Base-by-base conservation (phyloP, 2,113 vertebrate genomes). In the Nannospalax galili region DNA sequence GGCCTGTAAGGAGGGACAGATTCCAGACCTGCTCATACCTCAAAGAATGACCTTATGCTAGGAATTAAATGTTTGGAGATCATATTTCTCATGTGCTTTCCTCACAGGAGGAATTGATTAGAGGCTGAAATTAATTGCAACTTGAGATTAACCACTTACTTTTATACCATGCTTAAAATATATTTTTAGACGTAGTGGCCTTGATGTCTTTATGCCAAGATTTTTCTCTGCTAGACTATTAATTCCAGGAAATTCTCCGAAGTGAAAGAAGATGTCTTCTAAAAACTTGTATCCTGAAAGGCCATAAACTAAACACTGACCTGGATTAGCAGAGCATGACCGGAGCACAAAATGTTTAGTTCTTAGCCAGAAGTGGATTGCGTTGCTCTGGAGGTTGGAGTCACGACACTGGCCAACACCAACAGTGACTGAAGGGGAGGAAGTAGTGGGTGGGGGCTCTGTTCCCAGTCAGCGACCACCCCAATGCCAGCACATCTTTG, bases 91-190 rank as follows among this genome's bases (percentile, higher is more conserved):
- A 74, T 62, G 90, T 77, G 82, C 75, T 91, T 92, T 72, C 37
- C 56, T 93, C 77, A 85, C 84, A 97, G 82, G 60, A 95, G 79
- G 90, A 94, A 88, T 67, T 96, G 79, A 97, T 95, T 96, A 94
- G 86, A 84, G 15, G 40, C 65, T 91, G 72, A 93, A 96, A 95
- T 97, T 96, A 95, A 95, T 94, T 95, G 86, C 58, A 82, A 81
- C n/a, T 82, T 69, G 19, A 26, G 79, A 95, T 91, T 92, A 95
- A 89, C 82, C 81, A 74, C 85, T 96, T 95, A 24, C 79, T 95
- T 95, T 96, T 86, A 45, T 82, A 70, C 20, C 32, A 37, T 42
- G 60, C 67, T 60, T 69, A 60, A 93, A 72, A 69, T 92, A 90
- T 88, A 75, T 60, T 92, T 96, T 89, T 69, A 96, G 74, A 37